Evolutionary conservation across 2,888 invertebrate genomes (phyloP), one percentile per base, ranked within the genome.

Genomic region (Tetragonula carbonaria): DNA sequence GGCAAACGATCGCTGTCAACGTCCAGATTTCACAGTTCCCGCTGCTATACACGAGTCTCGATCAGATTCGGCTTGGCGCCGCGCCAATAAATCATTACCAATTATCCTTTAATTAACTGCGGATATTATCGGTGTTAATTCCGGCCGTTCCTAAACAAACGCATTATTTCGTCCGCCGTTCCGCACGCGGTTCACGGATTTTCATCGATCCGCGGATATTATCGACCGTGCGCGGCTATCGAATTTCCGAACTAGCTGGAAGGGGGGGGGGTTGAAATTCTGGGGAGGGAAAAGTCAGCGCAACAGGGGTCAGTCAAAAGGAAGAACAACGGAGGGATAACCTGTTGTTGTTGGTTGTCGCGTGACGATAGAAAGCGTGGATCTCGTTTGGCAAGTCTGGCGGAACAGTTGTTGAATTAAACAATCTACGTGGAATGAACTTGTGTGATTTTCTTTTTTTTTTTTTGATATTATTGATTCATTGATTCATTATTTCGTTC

Each of bases 261-360:
- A 3, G 2, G 33, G 3, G 28, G 2, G 33, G 33, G 2, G 33
- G 1, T 33, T 33, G 33, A 0, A 45, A 45, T 45, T 45, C 45
- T 45, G 45, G 45, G 8, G 8, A 8, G 1, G 21, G 0, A 16
- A 53, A 55, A 21, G 33, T 33, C 4, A 57, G 57, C 16, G 45
- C 28, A 51, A 28, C 53, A 28, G 16, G 23, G 57, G 67, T 33
- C 33, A 8, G 8, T 57, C 21, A 28, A 51, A 16, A 21, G 70
- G 55, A 70, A 68, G 74, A 62, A 57, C 55, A 33, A n/a, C 23
- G 51, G 23, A 59, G 90, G 38, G 38, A 8, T 33, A 33, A 91
- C 91, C 90, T 91, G 91, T 91, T 91, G 91, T 91, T 91, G 91
- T 71, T 71, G 38, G 87, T 85, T 81, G 85, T 84, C 72, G 82